Evolutionary conservation across 2,113 vertebrate species (phyloP).

Genomic region (Sylvietta virens): DNA sequence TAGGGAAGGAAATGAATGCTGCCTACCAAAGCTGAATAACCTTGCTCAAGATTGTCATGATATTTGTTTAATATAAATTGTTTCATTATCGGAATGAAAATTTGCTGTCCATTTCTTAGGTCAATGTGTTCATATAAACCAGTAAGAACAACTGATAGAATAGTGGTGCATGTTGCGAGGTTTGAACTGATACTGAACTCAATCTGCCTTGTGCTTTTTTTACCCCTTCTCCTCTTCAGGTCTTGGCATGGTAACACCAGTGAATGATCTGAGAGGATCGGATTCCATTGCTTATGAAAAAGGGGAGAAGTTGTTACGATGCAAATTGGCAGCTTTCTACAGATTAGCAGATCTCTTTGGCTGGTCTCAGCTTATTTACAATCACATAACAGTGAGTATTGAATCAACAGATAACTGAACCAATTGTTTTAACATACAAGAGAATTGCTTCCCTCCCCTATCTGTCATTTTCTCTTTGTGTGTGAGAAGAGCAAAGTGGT

Average conservation of each 20-base stretch:
- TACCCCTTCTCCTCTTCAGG: slow-evolving; percentile 68
- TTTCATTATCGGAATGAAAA: not conserved
- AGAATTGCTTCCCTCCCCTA: not conserved
- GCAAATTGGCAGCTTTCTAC: slow-evolving; percentile 94
- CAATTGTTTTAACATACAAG: not conserved
- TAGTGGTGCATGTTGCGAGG: not conserved
- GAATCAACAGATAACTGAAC: not conserved
- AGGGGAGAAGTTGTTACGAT: slow-evolving; percentile 92
- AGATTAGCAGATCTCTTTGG: slow-evolving; percentile 93
- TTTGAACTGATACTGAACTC: not conserved
- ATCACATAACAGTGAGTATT: slow-evolving; percentile 92
- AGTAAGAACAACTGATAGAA: not conserved
- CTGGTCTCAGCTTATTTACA: slow-evolving; percentile 99
- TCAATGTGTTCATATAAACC: not conserved
- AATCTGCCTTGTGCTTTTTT: not conserved
- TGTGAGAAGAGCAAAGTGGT: not conserved
- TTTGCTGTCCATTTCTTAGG: not conserved
- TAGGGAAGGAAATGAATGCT: not conserved
- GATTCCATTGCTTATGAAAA: slow-evolving; percentile 98
- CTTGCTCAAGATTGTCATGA: not conserved
- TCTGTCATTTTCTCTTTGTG: not conserved
- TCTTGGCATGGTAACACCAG: slow-evolving; percentile 97
- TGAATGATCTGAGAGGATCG: slow-evolving; percentile 94
- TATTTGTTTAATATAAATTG: not conserved
- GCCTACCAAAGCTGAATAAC: not conserved